Base-by-base conservation (phyloP, 2,113 vertebrate genomes). In the Pelvicachromis taeniatus region DNA sequence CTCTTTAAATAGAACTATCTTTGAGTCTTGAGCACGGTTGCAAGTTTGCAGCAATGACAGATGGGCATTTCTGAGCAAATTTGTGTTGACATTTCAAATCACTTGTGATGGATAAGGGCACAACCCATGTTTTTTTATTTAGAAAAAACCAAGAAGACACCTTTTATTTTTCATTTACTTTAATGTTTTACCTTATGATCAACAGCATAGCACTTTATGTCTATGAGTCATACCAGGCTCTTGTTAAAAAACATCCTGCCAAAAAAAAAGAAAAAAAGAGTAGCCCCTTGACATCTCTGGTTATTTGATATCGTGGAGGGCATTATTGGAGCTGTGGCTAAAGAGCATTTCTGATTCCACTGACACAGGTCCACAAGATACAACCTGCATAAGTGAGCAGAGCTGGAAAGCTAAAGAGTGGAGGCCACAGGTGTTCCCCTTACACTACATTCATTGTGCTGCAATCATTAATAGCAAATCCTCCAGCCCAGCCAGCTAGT, bases 361-460 rank as follows among this genome's bases (percentile, higher is more conserved):
- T 16, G 9, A 77, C 56, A 79, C 29, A 40, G 23, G 48, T 55
- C 68, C 35, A 17, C 5, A 65, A 85, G 92, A 53, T 54, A 9
- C 3, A 26, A 17, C 33, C 23, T 13, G 65, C 42, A 77, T 21
- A 80, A 56, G 53, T 50, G 61, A 82, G 78, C 73, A 7, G 55
- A 82, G 70, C 83, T 35, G 40, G 9, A 19, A 58, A 38, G 70
- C 53, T 61, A 65, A 50, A 55, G 65, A 86, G 89, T 82, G 50
- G 56, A 88, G 89, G 86, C 82, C 88, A 89, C 92, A 93, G 88
- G 93, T 94, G 85, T 86, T 89, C 88, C 84, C 54, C 33, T 68
- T 79, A 45, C 65, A 54, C 53, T 85, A 85, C 61, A 53, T 85
- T 89, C 65, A 81, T 82, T 81, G 23, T 55, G 55, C 86, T 77